phyloP scores from a whole-genome alignment of 2,113 vertebrate genomes.

The Loxodonta africana region DNA sequence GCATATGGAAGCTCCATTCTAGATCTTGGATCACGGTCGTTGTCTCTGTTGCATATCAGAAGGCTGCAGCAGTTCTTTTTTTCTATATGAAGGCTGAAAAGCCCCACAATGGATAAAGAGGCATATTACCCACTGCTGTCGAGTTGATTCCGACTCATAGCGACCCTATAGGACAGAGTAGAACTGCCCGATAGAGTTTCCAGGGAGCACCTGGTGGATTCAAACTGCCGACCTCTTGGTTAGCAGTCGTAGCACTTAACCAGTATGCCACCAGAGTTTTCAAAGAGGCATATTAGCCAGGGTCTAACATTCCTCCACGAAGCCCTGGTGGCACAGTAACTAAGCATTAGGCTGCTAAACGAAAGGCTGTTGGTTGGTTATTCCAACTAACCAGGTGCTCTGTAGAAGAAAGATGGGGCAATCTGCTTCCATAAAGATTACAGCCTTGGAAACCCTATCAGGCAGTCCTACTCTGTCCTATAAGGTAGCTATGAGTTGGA shows the following conservation, averaged over 20 bases:
- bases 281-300: neutral
- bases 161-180: too few relatives aligned
- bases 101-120: neutral
- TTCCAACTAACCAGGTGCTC: neutral
- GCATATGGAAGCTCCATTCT: neutral
- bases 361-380: neutral
- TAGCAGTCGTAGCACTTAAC: too few relatives aligned
- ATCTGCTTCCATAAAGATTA: neutral
- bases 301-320: neutral
- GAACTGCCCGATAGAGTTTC: too few relatives aligned
- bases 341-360: neutral
- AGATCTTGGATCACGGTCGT: neutral
- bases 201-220: too few relatives aligned
- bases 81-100: neutral
- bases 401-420: neutral
- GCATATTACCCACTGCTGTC: too few relatives aligned
- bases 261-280: too few relatives aligned
- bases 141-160: too few relatives aligned
- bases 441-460: neutral
- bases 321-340: neutral
- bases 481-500: neutral
- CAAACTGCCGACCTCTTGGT: too few relatives aligned
- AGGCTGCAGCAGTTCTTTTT: neutral
- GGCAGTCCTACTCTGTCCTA: neutral
- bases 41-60: neutral